Conservation (phyloP, 2,113 vertebrate genomes). For the Forbesichthys agassizii region DNA sequence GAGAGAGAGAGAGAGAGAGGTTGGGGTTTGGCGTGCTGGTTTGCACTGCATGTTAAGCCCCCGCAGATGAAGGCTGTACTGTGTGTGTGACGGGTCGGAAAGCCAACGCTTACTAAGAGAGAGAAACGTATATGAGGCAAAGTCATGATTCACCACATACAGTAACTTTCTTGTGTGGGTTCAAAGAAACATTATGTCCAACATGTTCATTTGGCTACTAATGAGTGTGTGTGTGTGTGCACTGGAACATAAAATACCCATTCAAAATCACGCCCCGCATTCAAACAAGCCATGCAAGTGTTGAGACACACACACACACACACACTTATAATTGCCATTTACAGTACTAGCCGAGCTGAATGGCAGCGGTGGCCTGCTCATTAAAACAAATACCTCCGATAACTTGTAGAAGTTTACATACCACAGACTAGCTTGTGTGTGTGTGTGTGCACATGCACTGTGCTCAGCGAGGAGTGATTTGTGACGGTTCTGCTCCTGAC, state of each 20-base stretch:
- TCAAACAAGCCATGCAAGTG: too few relatives aligned
- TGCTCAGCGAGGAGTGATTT: constrained; percentile 11
- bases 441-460: constrained; percentile 2
- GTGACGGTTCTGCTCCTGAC: constrained; percentile 20
- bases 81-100: constrained; percentile 21
- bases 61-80: constrained; percentile 64
- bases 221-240: constrained; percentile 6
- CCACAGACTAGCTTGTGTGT: constrained; percentile 10
- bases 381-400: constrained; percentile 48
- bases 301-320: background rate
- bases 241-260: constrained; percentile 33
- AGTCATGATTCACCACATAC: constrained; percentile 10
- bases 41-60: constrained; percentile 70
- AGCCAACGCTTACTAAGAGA: constrained; percentile 58
- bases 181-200: constrained; percentile 31
- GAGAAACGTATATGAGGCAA: constrained; percentile 2
- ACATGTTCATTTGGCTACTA: constrained; percentile 50
- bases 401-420: constrained; percentile 31
- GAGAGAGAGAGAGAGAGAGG: constrained; percentile 5
- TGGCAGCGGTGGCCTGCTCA: constrained; percentile 39
- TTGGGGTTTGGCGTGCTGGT: constrained; percentile 37
- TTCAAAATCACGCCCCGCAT: constrained; percentile 9
- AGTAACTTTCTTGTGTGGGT: background rate
- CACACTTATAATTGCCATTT: constrained; percentile 40
- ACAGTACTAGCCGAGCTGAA: constrained; percentile 35